Base-by-base conservation (phyloP, 2,888 invertebrate genomes). In the Nudaria mundana region DNA sequence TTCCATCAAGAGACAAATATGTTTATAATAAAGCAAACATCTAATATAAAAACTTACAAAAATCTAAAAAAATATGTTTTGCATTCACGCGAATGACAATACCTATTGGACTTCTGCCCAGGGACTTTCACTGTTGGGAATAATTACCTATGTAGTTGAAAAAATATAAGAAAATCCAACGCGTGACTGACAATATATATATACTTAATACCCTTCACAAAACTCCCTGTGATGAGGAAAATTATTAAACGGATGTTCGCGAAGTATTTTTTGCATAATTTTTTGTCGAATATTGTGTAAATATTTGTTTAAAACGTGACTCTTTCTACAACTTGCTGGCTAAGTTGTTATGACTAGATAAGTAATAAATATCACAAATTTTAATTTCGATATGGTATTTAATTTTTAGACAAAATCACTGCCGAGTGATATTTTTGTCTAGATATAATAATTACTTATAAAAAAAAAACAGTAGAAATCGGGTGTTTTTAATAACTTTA, bases 241-340 rank as follows among this genome's bases (percentile, higher is more conserved):
- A 34, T 29, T 34, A 30, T 29, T 11, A 28, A 31, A 23, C 31
- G 40, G 36, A 41, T 41, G 31, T 31, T 11, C 15, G 23, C 25
- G 25, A 10, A 25, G 10, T 20, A 31, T 41, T 29, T 41, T 32
- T 26, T 25, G 15, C 20, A 3, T 2, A 13, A 28, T 11, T 25
- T 41, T 36, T 36, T 26, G 26, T 26, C 26, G n/a, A n/a, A 22
- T 15, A 16, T 32, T 36, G 35, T 25, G 25, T 20, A 30, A 40
- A 40, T 40, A 15, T 40, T 31, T 36, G 25, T 31, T 35, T 14
- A 36, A 35, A 26, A 20, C 31, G 23, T 22, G 30, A 24, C 18
- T 30, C 5, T 30, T 20, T 35, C 15, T 8, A 30, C 20, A 40
- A 40, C 22, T 39, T 18, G 10, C 34, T 22, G n/a, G 6, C 11